These are phyloP conservation scores for Fistularia tabacaria DNA, from an alignment of 2,797 vertebrate species.

Conservation along the genomic window DNA sequence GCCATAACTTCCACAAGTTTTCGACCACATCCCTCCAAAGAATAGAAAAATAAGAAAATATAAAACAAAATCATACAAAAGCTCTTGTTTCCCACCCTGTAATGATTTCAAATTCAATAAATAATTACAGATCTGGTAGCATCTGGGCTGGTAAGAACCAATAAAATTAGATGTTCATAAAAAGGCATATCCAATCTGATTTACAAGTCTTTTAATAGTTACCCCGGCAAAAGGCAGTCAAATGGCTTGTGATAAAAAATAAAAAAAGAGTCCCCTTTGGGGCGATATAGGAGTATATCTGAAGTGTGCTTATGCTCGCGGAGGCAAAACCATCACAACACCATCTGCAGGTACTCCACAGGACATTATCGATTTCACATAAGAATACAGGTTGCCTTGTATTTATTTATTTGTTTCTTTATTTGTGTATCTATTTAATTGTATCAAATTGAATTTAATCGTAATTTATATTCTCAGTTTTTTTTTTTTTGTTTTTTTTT, in stretches of 20 bases:
- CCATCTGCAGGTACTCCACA: constrained; percentile 79
- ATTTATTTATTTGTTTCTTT: constrained; percentile 21
- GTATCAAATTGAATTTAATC: too few relatives aligned
- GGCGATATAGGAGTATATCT: constrained; percentile 54
- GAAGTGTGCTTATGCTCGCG: constrained; percentile 56
- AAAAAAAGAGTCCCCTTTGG: constrained; percentile 35
- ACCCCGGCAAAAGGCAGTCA: constrained; percentile 33
- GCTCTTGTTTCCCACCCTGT: too few relatives aligned
- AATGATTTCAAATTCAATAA: too few relatives aligned
- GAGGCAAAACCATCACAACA: constrained; percentile 65
- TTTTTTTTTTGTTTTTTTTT: constrained; percentile 43
- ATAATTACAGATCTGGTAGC: constrained; percentile 18
- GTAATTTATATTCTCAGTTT: constrained; percentile 1
- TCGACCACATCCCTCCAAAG: too few relatives aligned
- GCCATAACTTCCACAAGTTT: too few relatives aligned
- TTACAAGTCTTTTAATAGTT: constrained; percentile 33
- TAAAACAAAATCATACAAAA: too few relatives aligned
- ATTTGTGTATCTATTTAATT: too few relatives aligned
- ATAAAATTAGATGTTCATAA: constrained; percentile 35
- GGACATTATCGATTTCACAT: constrained; percentile 80
- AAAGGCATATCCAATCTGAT: constrained; percentile 39
- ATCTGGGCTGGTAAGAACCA: constrained; percentile 34
- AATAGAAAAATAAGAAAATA: too few relatives aligned
- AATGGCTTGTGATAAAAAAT: constrained; percentile 40
- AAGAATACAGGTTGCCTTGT: constrained; percentile 70